phyloP scores from a whole-genome alignment of 2,113 vertebrate species.

The Emydocephalus ijimae region DNA sequence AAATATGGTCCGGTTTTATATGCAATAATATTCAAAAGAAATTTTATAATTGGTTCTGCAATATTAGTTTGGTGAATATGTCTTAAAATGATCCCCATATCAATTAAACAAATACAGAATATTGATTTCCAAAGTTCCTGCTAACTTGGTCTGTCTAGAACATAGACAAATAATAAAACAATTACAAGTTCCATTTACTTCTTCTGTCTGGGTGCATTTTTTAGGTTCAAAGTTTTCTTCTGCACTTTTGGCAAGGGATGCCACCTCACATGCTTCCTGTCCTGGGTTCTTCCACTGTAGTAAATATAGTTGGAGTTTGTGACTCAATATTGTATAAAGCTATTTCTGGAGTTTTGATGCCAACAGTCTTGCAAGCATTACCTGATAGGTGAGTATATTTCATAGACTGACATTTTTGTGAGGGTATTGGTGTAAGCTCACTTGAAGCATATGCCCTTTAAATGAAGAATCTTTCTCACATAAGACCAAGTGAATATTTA shows the following conservation, averaged over 20 bases:
- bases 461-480: not conserved
- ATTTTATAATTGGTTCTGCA: not conserved
- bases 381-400: constrained; percentile 87
- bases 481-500: not conserved
- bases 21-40: not conserved
- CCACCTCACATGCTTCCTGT: constrained; percentile 97
- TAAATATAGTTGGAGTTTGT: constrained; percentile 97
- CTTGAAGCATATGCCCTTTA: not conserved
- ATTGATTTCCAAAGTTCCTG: not conserved
- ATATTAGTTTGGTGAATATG: not conserved
- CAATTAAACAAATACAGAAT: not conserved
- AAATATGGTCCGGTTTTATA: not conserved
- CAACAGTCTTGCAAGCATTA: constrained; percentile 93
- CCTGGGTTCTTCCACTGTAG: constrained; percentile 91
- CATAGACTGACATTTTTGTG: not conserved
- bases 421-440: not conserved
- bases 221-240: constrained; percentile 98
- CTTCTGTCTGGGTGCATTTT: constrained; percentile 17
- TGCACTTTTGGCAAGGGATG: constrained; percentile 99
- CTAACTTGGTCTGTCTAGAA: not conserved
- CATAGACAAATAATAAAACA: not conserved
- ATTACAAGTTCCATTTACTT: not conserved
- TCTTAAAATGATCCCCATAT: not conserved
- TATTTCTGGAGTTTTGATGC: constrained; percentile 98
- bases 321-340: constrained; percentile 99